Conservation (phyloP, 2,888 invertebrate species). For the Andrena bicolor region DNA sequence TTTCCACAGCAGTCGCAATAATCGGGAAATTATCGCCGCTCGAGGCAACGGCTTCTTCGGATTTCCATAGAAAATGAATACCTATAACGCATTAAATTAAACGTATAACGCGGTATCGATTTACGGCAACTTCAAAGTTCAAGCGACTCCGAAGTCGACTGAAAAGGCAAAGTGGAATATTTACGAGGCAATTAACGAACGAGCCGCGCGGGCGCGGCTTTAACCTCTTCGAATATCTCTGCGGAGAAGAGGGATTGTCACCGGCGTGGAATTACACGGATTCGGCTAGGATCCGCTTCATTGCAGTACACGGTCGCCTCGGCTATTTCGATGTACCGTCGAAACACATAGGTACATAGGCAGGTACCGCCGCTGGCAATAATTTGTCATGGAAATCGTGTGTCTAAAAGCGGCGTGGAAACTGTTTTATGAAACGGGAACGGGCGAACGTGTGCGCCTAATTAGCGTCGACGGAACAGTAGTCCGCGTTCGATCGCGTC, state of each 20-base stretch:
- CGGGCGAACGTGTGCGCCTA: no score
- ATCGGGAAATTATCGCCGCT: conserved; percentile 28
- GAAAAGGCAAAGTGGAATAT: conserved; percentile 39
- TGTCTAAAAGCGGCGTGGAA: no score
- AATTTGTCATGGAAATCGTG: no score
- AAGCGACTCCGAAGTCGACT: neutral
- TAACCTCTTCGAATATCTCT: conserved; percentile 7
- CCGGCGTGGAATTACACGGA: conserved; percentile 7
- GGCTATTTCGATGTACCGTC: neutral
- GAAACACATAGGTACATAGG: neutral
- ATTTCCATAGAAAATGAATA: conserved; percentile 40
- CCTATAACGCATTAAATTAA: neutral
- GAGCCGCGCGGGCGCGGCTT: neutral
- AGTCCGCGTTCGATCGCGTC: neutral
- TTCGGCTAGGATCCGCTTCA: conserved; percentile 3
- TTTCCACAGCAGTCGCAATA: conserved; percentile 15
- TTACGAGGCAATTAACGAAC: conserved; percentile 37
- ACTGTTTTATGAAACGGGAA: no score
- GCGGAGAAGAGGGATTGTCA: neutral
- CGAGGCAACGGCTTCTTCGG: conserved; percentile 1
- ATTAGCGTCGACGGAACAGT: no score
- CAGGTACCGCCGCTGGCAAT: no score
- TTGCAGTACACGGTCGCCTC: neutral
- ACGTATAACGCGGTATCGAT: conserved; percentile 12
- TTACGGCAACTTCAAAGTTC: conserved; percentile 15